Conservation (phyloP, 2,888 invertebrate genomes). For the Nomada ruficornis region DNA sequence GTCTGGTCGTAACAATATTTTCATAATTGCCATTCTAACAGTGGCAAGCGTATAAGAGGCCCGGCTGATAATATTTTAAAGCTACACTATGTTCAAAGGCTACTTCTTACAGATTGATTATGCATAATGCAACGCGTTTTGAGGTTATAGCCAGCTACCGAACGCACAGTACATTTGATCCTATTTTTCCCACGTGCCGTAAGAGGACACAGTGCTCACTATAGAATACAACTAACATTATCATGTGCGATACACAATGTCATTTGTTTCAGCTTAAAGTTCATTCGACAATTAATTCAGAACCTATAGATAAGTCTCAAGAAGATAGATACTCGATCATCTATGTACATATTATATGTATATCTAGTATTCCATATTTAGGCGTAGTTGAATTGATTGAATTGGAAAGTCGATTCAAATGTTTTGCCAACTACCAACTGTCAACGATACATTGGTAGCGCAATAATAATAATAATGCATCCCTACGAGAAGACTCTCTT, state of each 20-base stretch:
- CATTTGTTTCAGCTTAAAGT: constrained; percentile 3
- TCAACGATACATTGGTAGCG: neutral
- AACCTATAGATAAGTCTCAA: neutral
- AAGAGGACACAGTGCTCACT: constrained; percentile 63
- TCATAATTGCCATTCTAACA: constrained; percentile 76
- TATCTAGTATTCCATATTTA: constrained; percentile 4
- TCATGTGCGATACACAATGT: neutral
- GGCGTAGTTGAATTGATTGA: neutral
- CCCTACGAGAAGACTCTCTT: neutral
- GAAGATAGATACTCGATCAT: neutral
- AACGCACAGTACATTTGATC: constrained; percentile 44
- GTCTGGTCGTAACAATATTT: constrained; percentile 77
- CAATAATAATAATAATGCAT: neutral
- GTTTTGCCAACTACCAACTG: constrained; percentile 16
- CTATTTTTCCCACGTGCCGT: constrained; percentile 68
- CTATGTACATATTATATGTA: neutral
- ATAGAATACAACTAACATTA: constrained; percentile 27
- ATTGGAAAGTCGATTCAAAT: constrained; percentile 14
- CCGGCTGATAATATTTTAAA: constrained; percentile 57
- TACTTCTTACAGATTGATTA: constrained; percentile 56
- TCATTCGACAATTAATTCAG: neutral
- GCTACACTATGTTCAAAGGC: constrained; percentile 57
- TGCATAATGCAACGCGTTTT: constrained; percentile 63
- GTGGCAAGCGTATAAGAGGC: constrained; percentile 12
- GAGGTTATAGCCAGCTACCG: constrained; percentile 67